Percentiles rank a stretch among this genome's conserved stretches.
Evolutionary conservation across 2,113 vertebrate genomes (phyloP).

Genomic region (Ancistrus triradiatus): DNA sequence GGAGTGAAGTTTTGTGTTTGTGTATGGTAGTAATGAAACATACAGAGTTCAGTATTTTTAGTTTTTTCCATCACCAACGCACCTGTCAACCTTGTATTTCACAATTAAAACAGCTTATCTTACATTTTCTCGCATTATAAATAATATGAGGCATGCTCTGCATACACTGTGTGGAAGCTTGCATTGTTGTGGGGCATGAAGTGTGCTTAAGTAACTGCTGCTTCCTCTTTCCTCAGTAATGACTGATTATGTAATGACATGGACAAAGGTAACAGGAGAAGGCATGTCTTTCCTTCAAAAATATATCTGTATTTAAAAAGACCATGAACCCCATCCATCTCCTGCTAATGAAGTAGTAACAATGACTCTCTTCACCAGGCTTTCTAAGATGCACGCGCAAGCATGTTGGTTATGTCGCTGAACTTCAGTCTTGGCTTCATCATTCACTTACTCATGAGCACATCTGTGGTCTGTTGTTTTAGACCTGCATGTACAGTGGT

Average conservation of each 20-base stretch:
- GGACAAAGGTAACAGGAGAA: conserved; percentile 36
- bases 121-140: conserved; percentile 15
- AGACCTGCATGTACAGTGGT: not conserved
- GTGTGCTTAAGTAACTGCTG: conserved; percentile 51
- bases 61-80: no score
- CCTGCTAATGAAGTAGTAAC: not conserved
- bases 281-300: no score
- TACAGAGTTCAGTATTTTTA: no score
- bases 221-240: conserved; percentile 49
- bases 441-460: not conserved
- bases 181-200: conserved; percentile 59
- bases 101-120: conserved; percentile 1
- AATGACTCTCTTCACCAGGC: not conserved
- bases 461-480: not conserved
- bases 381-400: not conserved
- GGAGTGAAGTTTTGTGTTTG: no score
- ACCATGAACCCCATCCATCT: no score
- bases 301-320: no score
- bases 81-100: conserved; percentile 16
- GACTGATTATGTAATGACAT: conserved; percentile 43
- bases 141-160: conserved; percentile 10
- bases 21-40: no score
- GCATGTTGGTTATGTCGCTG: conserved; percentile 6
- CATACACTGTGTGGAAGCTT: conserved; percentile 48
- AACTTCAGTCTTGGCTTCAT: conserved; percentile 6